Evolutionary conservation across 2,113 vertebrate species (phyloP).

Genomic region (Neolamprologus fasciatus): DNA sequence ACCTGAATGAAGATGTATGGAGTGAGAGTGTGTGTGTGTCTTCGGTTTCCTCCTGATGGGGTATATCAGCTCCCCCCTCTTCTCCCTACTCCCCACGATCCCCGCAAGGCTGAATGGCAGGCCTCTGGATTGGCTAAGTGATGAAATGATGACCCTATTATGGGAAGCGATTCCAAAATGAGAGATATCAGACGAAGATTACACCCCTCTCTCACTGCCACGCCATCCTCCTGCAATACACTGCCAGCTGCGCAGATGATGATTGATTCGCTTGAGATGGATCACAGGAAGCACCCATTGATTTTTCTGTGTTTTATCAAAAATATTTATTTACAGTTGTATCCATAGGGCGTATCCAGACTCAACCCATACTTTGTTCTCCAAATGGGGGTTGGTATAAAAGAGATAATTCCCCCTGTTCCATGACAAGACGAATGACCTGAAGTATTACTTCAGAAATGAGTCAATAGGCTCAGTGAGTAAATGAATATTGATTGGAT

Average conservation of each 20-base stretch:
- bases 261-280: slow-evolving; percentile 98
- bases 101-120: slow-evolving; percentile 76
- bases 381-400: slow-evolving; percentile 44
- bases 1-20: slow-evolving; percentile 61
- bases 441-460: slow-evolving; percentile 97
- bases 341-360: slow-evolving; percentile 84
- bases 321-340: slow-evolving; percentile 98
- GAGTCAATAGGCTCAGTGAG: slow-evolving; percentile 95
- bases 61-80: slow-evolving; percentile 12
- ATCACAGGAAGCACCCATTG: slow-evolving; percentile 98
- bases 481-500: slow-evolving; percentile 98
- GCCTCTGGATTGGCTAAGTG: slow-evolving; percentile 81
- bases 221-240: slow-evolving; percentile 73
- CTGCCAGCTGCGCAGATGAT: slow-evolving; percentile 82
- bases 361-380: slow-evolving; percentile 25
- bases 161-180: slow-evolving; percentile 90
- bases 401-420: slow-evolving; percentile 85
- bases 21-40: slow-evolving; percentile 2
- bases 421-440: slow-evolving; percentile 94
- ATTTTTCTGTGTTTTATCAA: slow-evolving; percentile 98
- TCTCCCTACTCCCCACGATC: slow-evolving; percentile 40
- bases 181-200: slow-evolving; percentile 92
- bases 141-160: slow-evolving; percentile 99
- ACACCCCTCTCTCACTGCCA: slow-evolving; percentile 72
- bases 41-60: slow-evolving; percentile 33